Evolutionary conservation across 2,113 vertebrate genomes (phyloP).

Genomic region (Tragelaphus imberbis): DNA sequence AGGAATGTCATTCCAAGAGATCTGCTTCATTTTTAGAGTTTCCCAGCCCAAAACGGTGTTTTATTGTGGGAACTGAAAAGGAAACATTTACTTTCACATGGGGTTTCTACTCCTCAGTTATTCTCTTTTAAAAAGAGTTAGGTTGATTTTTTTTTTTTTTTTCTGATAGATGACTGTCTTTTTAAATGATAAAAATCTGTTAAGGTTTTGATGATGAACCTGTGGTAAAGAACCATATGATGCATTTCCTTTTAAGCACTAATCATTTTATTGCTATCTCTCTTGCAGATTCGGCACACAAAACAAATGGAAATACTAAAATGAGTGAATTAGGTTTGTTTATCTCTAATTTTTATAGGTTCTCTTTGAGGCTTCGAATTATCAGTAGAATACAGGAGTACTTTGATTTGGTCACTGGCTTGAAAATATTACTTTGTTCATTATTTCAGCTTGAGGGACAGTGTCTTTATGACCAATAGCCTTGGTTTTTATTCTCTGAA

Average conservation of each 20-base stretch:
- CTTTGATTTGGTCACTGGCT: not conserved
- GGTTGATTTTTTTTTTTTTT: not conserved
- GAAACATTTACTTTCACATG: not conserved
- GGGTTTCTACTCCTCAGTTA: not conserved
- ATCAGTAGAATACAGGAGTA: not conserved
- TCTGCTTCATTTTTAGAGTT: not conserved
- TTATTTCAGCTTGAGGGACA: not conserved
- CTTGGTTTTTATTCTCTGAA: not conserved
- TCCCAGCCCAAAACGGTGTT: not conserved
- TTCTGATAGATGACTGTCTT: not conserved
- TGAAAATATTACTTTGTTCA: not conserved
- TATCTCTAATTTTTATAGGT: not conserved
- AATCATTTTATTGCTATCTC: constrained; percentile 37
- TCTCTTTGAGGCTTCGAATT: not conserved
- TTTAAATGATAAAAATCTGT: not conserved
- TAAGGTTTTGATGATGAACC: not conserved
- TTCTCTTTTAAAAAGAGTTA: not conserved
- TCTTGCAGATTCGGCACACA: constrained; percentile 59
- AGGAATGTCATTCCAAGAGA: not conserved
- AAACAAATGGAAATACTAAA: constrained; percentile 49
- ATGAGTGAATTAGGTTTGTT: constrained; percentile 41
- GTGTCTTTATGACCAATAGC: not conserved
- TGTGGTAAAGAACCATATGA: not conserved
- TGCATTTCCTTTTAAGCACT: constrained; percentile 54
- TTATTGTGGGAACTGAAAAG: not conserved